A percentile compares a stretch with the other conserved stretches of the same genome.
Evolutionary conservation across 2,888 invertebrate species (phyloP).

Genomic region (Venustoraphidia nigricollis): DNA sequence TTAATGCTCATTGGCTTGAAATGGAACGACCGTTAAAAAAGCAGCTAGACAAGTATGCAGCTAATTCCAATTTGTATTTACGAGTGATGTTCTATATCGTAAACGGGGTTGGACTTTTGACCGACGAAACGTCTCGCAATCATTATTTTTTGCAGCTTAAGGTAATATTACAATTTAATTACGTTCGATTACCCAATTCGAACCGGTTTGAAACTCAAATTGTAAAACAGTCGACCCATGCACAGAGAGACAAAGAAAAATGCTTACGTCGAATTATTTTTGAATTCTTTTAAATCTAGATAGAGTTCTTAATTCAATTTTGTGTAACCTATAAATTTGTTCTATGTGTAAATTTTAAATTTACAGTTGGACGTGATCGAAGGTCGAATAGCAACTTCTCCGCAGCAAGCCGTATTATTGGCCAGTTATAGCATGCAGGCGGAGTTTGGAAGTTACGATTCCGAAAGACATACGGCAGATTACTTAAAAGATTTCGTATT

Average conservation of each 20-base stretch:
- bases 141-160: slow-evolving; percentile 94
- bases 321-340: no score
- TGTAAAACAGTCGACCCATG: no score
- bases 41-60: slow-evolving; percentile 87
- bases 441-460: slow-evolving; percentile 87
- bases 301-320: no score
- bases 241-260: no score
- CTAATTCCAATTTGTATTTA: slow-evolving; percentile 68
- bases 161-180: slow-evolving; percentile 8
- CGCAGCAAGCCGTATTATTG: slow-evolving; percentile 79
- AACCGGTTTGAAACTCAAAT: no score
- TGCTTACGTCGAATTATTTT: no score
- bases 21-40: slow-evolving; percentile 84
- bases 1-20: slow-evolving; percentile 75
- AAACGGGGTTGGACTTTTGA: slow-evolving; percentile 70
- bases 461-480: slow-evolving; percentile 78
- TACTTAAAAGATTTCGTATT: slow-evolving; percentile 82
- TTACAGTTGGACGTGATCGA: slow-evolving; percentile 70
- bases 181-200: no score
- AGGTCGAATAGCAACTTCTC: slow-evolving; percentile 76
- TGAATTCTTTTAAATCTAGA: no score
- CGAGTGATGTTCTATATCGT: slow-evolving; percentile 91
- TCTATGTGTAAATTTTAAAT: no score
- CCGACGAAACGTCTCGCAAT: slow-evolving; percentile 88
- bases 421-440: slow-evolving; percentile 93